Conservation (phyloP, 2,113 vertebrate genomes). For the Hyla sarda region DNA sequence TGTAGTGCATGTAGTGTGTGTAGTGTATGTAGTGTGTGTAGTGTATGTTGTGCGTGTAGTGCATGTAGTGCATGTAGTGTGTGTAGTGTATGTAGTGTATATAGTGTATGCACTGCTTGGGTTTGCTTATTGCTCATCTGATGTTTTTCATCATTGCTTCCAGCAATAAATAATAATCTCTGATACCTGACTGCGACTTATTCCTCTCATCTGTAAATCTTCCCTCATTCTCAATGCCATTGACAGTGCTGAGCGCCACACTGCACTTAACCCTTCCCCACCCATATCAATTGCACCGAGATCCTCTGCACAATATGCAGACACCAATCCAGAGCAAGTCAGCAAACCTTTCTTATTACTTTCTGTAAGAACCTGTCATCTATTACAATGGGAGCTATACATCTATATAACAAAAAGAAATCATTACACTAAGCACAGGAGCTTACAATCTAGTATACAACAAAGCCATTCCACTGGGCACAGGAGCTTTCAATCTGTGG, state of each 20-base stretch:
- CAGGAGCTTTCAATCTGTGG: background rate
- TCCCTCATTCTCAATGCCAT: background rate
- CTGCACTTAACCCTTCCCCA: constrained; percentile 2
- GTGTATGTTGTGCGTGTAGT: no score
- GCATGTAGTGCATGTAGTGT: no score
- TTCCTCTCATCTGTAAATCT: constrained; percentile 19
- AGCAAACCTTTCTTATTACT: background rate
- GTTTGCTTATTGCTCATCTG: constrained; percentile 2
- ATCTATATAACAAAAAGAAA: background rate
- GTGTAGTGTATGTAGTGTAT: no score
- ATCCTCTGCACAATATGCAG: background rate
- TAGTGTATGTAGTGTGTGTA: no score
- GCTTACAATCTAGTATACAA: background rate
- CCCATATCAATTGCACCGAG: background rate
- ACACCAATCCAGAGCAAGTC: background rate
- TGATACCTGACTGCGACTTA: background rate
- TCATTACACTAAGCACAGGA: background rate
- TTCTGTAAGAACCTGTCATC: background rate
- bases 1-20: no score
- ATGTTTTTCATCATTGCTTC: constrained; percentile 1
- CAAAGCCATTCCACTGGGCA: background rate
- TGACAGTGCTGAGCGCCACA: background rate
- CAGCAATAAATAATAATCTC: constrained; percentile 34
- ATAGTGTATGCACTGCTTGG: no score
- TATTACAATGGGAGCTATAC: background rate